Evolutionary conservation across 2,113 vertebrate genomes (phyloP).

Genomic region (Zosterops lateralis): DNA sequence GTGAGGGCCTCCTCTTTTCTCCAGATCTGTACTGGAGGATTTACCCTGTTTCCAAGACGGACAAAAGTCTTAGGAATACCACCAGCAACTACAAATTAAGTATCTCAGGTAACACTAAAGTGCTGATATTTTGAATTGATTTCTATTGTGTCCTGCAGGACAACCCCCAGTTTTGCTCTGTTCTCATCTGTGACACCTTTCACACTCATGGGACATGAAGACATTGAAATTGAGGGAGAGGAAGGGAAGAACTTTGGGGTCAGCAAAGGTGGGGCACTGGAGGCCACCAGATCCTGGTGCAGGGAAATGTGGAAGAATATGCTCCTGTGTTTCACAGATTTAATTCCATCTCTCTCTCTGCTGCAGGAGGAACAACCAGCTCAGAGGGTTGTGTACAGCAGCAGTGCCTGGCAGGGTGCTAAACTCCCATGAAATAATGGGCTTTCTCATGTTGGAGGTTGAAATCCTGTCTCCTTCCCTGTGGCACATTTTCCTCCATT

Average conservation of each 20-base stretch:
- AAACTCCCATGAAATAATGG: not conserved
- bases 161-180: not conserved
- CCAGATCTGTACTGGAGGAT: not conserved
- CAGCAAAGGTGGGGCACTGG: not conserved
- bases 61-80: not conserved
- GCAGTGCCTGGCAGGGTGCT: not conserved
- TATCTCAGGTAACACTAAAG: not conserved
- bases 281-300: not conserved
- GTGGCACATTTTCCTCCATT: not conserved
- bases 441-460: rapidly evolving
- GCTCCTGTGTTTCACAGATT: not conserved
- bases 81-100: not conserved
- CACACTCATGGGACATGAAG: rapidly evolving
- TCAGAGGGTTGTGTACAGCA: not conserved
- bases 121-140: not conserved
- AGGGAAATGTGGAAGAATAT: not conserved
- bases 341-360: not conserved
- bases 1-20: not conserved
- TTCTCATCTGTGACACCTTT: not conserved
- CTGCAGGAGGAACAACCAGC: not conserved
- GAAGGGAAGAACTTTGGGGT: not conserved
- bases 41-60: not conserved
- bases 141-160: not conserved
- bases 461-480: not conserved
- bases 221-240: not conserved